Base-by-base conservation (phyloP, 2,888 invertebrate species). In the Archips crataeganus region DNA sequence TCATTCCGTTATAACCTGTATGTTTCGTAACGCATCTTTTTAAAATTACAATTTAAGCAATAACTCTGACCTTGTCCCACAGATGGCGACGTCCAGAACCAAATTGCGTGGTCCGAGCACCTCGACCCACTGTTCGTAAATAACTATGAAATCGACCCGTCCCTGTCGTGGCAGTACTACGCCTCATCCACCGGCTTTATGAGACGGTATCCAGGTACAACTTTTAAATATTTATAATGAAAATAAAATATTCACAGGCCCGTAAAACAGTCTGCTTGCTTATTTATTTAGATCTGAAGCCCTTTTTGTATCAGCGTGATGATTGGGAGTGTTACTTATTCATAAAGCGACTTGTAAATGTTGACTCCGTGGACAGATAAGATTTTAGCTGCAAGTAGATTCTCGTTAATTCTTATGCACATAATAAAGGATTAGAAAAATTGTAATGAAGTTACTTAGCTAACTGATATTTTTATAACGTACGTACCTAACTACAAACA, bases 151-250 rank as follows among this genome's bases (percentile, higher is more conserved):
- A 96, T 96, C 78, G 98, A 99, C 92, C 98, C 98, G 0, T 97
- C 98, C 1, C 95, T 99, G 59, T 98, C 98, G n/a, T 99, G 99
- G 98, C 99, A 99, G 94, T 99, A 99, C 94, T 99, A 98, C 92
- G 99, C 99, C 68, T 98, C 99, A 70, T 97, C 98, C n/a, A 95
- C 97, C 1, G 99, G 99, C 66, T 99, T 99, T 91, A 96, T 99
- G 89, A 95, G 99, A 82, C 96, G 98, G 84, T 99, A 98, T 95
- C 99, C 99, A 88, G 99, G 99, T 15, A 9, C 2, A 23, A 36
- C 34, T 49, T 51, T 11, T 63, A 63, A 45, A 36, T 23, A 64
- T 64, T 32, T 51, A 64, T 64, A 64, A 39, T 32, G n/a, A 49
- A 64, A 11, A 45, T 63, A 39, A 61, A 61, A 36, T 63, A 47